Evolutionary conservation across 2,888 invertebrate genomes (phyloP).

Genomic region (Troglohyphantes excavatus): DNA sequence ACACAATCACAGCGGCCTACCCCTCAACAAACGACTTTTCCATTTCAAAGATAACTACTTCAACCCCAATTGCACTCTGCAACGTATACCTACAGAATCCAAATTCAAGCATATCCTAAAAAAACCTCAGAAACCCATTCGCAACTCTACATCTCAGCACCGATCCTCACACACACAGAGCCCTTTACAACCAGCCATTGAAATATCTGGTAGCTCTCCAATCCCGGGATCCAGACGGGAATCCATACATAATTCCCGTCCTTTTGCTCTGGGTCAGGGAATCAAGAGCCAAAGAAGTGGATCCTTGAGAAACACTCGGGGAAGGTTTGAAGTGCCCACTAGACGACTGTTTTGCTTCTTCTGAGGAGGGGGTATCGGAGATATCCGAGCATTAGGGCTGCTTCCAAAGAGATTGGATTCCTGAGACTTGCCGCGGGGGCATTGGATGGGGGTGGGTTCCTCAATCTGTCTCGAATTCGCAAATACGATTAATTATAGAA

Average conservation of each 20-base stretch:
- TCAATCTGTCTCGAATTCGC: background rate
- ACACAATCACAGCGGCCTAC: too few relatives aligned
- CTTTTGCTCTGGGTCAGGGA: background rate
- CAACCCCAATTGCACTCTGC: too few relatives aligned
- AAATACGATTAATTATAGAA: constrained; percentile 22
- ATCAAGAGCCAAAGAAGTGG: constrained; percentile 15
- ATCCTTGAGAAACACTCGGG: constrained; percentile 3
- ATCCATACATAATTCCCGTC: background rate
- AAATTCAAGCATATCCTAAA: too few relatives aligned
- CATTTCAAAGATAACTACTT: too few relatives aligned
- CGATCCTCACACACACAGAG: background rate
- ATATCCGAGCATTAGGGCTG: background rate
- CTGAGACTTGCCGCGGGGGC: background rate
- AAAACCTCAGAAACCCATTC: too few relatives aligned
- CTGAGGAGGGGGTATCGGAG: background rate
- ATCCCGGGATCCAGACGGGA: too few relatives aligned
- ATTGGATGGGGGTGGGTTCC: background rate
- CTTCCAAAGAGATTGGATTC: constrained; percentile 32
- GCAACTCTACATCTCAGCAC: background rate
- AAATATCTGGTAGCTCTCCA: background rate
- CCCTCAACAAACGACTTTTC: too few relatives aligned
- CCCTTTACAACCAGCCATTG: too few relatives aligned
- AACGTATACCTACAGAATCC: too few relatives aligned
- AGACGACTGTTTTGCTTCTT: constrained; percentile 46
- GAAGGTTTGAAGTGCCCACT: constrained; percentile 21